A percentile compares a stretch with the other conserved stretches of the same genome.
phyloP scores from a whole-genome alignment of 2,888 invertebrate genomes.

The Cerceris ruficornis region DNA sequence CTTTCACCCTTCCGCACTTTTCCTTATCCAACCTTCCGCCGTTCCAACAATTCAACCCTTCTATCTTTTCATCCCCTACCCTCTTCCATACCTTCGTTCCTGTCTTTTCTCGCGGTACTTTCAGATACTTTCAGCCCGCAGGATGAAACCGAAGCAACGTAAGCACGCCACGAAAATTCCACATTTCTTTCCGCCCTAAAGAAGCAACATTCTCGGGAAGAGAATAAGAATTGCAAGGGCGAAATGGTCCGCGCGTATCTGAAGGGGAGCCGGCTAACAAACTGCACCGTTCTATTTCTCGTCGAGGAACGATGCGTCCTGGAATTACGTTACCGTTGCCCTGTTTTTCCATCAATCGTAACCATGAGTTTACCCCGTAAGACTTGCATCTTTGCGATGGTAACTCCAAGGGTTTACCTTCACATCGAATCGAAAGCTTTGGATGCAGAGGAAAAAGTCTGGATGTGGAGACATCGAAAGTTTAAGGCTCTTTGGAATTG shows the following conservation, averaged over 20 bases:
- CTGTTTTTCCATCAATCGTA: not conserved
- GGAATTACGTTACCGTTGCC: slow-evolving; percentile 12
- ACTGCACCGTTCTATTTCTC: not conserved
- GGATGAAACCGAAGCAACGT: slow-evolving; percentile 37
- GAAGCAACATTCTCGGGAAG: slow-evolving; percentile 13
- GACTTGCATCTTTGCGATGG: no score
- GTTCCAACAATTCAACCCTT: not conserved
- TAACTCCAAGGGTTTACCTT: no score
- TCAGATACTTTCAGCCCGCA: slow-evolving; percentile 4
- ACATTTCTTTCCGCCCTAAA: slow-evolving; percentile 67
- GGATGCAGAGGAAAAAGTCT: no score
- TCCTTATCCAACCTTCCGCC: slow-evolving; percentile 10
- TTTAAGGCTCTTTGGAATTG: no score
- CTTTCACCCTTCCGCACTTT: not conserved
- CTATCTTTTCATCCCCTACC: not conserved
- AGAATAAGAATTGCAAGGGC: slow-evolving; percentile 42
- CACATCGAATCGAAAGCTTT: no score
- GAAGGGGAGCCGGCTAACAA: slow-evolving; percentile 18
- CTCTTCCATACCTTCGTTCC: slow-evolving; percentile 24
- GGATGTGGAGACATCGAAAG: no score
- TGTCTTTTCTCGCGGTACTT: slow-evolving; percentile 8
- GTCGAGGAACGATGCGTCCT: slow-evolving; percentile 1
- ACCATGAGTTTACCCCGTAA: not conserved
- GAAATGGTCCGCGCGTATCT: not conserved
- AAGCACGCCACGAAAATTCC: slow-evolving; percentile 65